Base-by-base conservation (phyloP, 2,797 vertebrate species). In the Tamandua tetradactyla region DNA sequence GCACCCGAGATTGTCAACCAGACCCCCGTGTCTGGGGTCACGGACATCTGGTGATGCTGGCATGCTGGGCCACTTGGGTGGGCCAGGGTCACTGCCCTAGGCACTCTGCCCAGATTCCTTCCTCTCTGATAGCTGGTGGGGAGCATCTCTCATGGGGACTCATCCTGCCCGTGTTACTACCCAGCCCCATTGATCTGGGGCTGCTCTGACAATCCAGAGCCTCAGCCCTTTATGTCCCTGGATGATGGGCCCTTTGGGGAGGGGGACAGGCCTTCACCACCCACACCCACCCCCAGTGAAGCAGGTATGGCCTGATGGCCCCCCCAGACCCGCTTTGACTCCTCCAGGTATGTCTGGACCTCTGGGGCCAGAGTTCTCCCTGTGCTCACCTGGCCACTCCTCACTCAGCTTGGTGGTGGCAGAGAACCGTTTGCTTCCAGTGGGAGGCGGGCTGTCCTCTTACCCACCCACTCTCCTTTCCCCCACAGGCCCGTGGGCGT, bases 1-100 rank as follows among this genome's bases (percentile, higher is more conserved):
- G 98, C 99, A 0, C 99, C 99, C 0, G 99, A 99, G 98, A 99
- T 99, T 20, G 99, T 99, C 95, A 99, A 99, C 98, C 99, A 99
- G 98, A 99, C 98, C 27, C 99, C 99, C 0, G 98, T 99, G 92
- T 99, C 99, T 91, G 98, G 98, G 57, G 99, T 99, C 97, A 99
- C 99, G 0, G 99, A 99, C 90, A 98, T 99, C 98, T 99, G 99
- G 99, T 99, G 98, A 96, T 71, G 85, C 23, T 72, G 88, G 52
- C 72, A 7, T 57, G 7, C 52, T 32, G 64, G 32, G 47, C 5
- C 10, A 7, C 20, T 0, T 35, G 86, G 49, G 37, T 0, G 35
- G 86, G 25, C 27, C 0, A 1, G 55, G n/a, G 37, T n/a, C 57
- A 10, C 66, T 87, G 30, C 79, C 44, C 59, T 55, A 37, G 0